phyloP scores from a whole-genome alignment of 2,797 vertebrate genomes.

The Momotus momota region DNA sequence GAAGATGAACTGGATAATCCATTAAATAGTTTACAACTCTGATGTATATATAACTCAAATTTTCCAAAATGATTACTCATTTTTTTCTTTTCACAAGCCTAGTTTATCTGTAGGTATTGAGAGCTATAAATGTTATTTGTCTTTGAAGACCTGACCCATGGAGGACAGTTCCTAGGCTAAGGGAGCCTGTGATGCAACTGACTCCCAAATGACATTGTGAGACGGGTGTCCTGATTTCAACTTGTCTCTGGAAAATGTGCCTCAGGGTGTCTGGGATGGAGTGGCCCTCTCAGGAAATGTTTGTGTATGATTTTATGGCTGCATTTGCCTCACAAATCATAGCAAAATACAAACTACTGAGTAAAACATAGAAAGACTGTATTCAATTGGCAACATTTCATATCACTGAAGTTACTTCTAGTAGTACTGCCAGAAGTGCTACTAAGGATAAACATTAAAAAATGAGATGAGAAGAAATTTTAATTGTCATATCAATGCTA shows the following conservation, averaged over 20 bases:
- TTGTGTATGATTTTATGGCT: neutral
- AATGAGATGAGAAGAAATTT: neutral
- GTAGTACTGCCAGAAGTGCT: neutral
- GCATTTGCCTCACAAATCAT: neutral
- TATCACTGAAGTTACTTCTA: neutral
- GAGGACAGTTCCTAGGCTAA: neutral
- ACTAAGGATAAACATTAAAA: neutral
- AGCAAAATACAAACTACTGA: neutral
- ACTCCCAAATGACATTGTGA: neutral
- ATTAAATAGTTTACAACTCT: neutral
- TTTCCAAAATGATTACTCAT: neutral
- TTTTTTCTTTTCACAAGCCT: neutral
- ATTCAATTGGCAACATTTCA: neutral
- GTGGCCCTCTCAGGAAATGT: neutral
- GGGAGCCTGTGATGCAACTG: neutral
- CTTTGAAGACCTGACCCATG: neutral
- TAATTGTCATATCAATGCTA: neutral
- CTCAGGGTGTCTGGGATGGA: neutral
- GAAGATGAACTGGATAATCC: neutral
- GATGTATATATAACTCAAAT: neutral
- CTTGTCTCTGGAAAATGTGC: neutral
- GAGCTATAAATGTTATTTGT: neutral
- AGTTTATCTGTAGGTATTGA: neutral
- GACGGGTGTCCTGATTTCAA: neutral
- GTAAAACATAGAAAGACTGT: neutral